phyloP scores from a whole-genome alignment of 2,797 vertebrate genomes.

The Tangara arthus region DNA sequence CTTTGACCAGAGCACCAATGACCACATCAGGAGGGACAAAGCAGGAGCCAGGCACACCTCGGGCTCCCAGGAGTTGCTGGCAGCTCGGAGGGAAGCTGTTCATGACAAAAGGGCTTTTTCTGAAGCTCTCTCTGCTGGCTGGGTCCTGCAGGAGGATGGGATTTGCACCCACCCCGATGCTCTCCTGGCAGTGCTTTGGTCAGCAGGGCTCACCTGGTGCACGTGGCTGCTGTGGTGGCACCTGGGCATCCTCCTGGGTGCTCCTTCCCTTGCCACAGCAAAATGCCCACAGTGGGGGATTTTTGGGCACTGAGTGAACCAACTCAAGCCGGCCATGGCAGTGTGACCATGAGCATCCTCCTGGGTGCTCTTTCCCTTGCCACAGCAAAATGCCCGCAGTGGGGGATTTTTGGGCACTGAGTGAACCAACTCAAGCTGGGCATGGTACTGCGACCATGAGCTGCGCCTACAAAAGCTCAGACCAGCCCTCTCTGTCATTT shows the following conservation, averaged over 20 bases:
- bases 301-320: neutral
- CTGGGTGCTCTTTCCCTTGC: neutral
- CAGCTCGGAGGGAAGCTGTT: rapidly evolving
- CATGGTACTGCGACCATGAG: rapidly evolving
- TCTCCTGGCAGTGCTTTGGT: neutral
- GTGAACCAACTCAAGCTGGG: neutral
- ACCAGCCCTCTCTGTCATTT: neutral
- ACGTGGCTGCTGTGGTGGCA: neutral
- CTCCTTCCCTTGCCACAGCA: neutral
- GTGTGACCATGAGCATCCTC: rapidly evolving
- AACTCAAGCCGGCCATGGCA: rapidly evolving
- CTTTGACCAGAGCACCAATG: neutral
- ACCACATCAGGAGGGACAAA: neutral
- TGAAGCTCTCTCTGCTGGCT: neutral
- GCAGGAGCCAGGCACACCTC: neutral
- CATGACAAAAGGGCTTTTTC: neutral
- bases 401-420: neutral
- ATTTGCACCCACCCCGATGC: rapidly evolving
- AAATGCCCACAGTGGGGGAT: rapidly evolving
- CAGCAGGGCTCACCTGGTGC: neutral
- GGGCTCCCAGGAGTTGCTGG: neutral
- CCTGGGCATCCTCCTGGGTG: neutral
- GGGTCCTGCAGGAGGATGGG: neutral
- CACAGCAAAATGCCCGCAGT: rapidly evolving
- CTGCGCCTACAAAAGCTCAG: neutral